These are phyloP conservation scores for Sarcophaga rosellei DNA, from an alignment of 2,888 invertebrate genomes.

Conservation along the genomic window DNA sequence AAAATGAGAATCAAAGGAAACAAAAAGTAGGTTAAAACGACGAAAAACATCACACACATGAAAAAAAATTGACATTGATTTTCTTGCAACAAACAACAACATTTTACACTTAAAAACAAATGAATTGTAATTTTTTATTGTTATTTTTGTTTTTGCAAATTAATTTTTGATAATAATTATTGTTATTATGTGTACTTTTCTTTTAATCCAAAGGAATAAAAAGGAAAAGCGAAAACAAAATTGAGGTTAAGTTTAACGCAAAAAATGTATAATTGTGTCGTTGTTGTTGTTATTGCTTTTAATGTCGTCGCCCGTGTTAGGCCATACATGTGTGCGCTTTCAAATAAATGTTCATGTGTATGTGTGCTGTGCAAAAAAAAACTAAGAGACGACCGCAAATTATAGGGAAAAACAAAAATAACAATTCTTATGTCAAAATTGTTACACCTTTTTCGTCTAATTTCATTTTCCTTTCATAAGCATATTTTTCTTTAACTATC, in stretches of 20 bases:
- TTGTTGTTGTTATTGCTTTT: conserved; percentile 10
- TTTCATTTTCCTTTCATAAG: background rate
- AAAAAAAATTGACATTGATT: conserved; percentile 20
- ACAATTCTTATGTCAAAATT: background rate
- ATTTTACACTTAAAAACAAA: background rate
- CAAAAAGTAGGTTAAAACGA: conserved; percentile 28
- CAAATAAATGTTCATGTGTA: background rate
- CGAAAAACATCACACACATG: background rate
- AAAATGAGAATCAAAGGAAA: background rate
- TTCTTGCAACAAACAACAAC: background rate
- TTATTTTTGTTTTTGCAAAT: background rate
- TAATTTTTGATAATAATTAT: background rate
- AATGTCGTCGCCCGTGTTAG: conserved; percentile 21
- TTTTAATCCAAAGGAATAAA: background rate
- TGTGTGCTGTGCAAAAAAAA: conserved; percentile 49
- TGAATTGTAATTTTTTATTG: background rate
- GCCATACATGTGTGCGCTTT: conserved; percentile 13
- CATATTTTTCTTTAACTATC: background rate
- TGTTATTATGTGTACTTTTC: background rate
- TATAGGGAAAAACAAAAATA: conserved; percentile 1
- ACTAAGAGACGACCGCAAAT: background rate
- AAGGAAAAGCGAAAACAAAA: conserved; percentile 13
- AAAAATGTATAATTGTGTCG: background rate
- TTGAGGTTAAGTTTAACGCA: conserved; percentile 64
- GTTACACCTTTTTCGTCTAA: background rate